Conservation (phyloP, 2,888 invertebrate species). For the Pseudoips prasinana region DNA sequence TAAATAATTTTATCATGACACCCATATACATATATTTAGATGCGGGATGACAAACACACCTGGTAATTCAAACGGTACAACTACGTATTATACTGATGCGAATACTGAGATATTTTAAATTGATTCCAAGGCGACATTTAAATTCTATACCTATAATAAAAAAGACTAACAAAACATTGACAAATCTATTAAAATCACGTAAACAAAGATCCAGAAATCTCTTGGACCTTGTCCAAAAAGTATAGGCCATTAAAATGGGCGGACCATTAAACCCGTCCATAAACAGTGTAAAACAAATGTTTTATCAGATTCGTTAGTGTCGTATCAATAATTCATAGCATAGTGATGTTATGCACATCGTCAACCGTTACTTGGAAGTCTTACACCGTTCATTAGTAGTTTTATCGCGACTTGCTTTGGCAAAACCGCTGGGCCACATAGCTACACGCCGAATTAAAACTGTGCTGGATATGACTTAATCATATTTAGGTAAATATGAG, state of each 20-base stretch:
- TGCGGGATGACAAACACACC: too few species aligned
- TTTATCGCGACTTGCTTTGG: conserved; percentile 74
- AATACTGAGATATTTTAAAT: too few species aligned
- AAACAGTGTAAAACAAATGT: conserved; percentile 70
- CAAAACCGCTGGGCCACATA: conserved; percentile 79
- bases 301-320: conserved; percentile 70
- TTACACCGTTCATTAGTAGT: conserved; percentile 77
- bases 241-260: conserved; percentile 42
- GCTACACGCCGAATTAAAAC: conserved; percentile 45
- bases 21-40: conserved; percentile 5
- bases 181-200: conserved; percentile 39
- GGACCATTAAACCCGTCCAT: conserved; percentile 56
- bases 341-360: conserved; percentile 69
- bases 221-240: conserved; percentile 39
- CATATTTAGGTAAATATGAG: too few species aligned
- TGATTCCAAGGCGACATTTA: too few species aligned
- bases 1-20: conserved; percentile 19
- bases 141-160: too few species aligned
- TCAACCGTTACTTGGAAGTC: conserved; percentile 78
- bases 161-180: conserved; percentile 20
- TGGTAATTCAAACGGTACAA: too few species aligned
- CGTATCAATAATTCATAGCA: conserved; percentile 77
- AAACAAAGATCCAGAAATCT: conserved; percentile 34
- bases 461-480: conserved; percentile 33
- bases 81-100: too few species aligned